Evolutionary conservation across 2,888 invertebrate genomes (phyloP), one percentile per base, ranked within the genome.

Genomic region (Mesorhabditis spiculigera): DNA sequence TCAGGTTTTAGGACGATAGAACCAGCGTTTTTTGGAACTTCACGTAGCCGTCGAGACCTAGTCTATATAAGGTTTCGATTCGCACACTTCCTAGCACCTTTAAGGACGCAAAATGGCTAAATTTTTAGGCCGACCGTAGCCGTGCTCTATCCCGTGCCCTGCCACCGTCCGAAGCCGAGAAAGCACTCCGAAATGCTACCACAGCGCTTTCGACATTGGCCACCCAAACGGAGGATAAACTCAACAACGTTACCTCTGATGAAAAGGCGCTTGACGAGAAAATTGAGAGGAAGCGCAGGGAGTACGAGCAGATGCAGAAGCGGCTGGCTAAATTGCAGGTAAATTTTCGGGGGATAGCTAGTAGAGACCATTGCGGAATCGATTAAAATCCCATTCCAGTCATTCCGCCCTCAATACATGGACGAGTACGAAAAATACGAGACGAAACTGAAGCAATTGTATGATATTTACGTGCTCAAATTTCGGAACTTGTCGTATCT

Each of bases 381-480:
- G 28, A 72, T 50, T 13, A 50, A 10, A 50, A 13, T 50, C n/a
- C 58, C 58, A 50, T n/a, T 78, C 71, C 72, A 82, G 79, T 69
- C 78, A 45, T 83, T 86, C 68, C 82, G 93, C 67, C 97, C 97
- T 0, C 95, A 95, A 0, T 97, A 95, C 87, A 91, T 96, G 90
- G 94, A 95, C 81, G 97, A 98, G 87, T 93, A 94, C 87, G 93
- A 93, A 72, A 91, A 91, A 66, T 89, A 94, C 68, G 96, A 98
- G 87, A 88, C 89, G 63, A 94, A 95, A 85, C 87, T 97, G 28
- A 91, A 92, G 82, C 89, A 90, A 75, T 89, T 95, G 41, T 80
- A 80, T 66, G 73, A 73, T 70, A 76, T 92, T 81, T 98, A 95
- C 88, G 91, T 96, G 78, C 88, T 92, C 68, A 91, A 94, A 69